Evolutionary conservation across 2,888 invertebrate species (phyloP).

Genomic region (Nyleta sp.): DNA sequence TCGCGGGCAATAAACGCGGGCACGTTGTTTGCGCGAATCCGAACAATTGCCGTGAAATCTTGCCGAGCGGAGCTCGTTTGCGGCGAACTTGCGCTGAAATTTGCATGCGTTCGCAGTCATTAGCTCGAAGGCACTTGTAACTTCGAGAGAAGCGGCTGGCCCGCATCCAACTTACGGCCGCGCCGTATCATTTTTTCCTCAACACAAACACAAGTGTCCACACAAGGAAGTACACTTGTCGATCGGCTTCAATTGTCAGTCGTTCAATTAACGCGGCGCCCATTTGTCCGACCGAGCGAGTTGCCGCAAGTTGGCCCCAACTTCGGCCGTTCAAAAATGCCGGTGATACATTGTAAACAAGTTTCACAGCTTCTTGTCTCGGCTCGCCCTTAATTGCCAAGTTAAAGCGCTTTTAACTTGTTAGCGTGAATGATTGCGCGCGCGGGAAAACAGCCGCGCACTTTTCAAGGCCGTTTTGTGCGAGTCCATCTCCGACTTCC

Average conservation of each 20-base stretch:
- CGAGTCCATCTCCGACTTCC: constrained; percentile 14
- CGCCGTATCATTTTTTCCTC: constrained; percentile 22
- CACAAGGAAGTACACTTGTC: constrained; percentile 2
- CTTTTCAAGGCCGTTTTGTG: constrained; percentile 1
- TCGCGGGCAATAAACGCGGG: constrained; percentile 5
- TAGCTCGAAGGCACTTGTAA: constrained; percentile 37
- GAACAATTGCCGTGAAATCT: constrained; percentile 21
- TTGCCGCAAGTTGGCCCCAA: constrained; percentile 10
- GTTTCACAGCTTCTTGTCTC: constrained; percentile 3
- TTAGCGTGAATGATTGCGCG: constrained; percentile 12
- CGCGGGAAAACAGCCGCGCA: too few relatives aligned
- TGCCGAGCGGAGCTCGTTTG: constrained; percentile 8
- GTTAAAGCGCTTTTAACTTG: constrained; percentile 36
- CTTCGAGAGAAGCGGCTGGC: constrained; percentile 45
- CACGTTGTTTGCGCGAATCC: too few relatives aligned
- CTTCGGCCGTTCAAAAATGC: constrained; percentile 11
- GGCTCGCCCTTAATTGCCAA: constrained; percentile 26
- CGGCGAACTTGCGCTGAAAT: constrained; percentile 19
- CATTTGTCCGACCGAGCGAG: background rate
- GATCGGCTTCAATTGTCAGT: background rate
- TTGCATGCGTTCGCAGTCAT: constrained; percentile 44
- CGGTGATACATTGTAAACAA: constrained; percentile 26
- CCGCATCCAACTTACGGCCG: constrained; percentile 20
- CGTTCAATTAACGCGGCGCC: too few relatives aligned
- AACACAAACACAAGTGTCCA: constrained; percentile 5